These are phyloP conservation scores for Phlogophora meticulosa DNA, from an alignment of 2,888 invertebrate species.

Conservation along the genomic window DNA sequence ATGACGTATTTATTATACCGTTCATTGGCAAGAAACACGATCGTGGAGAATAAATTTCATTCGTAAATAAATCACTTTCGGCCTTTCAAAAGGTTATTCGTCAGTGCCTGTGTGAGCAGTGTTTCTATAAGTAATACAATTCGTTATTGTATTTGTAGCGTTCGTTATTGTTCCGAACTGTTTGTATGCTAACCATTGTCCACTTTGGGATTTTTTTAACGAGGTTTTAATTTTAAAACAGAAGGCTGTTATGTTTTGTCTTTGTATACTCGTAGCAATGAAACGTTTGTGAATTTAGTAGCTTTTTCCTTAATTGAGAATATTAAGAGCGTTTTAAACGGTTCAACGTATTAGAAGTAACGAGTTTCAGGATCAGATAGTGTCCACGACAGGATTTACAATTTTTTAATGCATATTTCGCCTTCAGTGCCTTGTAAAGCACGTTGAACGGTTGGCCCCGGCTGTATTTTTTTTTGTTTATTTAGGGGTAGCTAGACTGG, in stretches of 20 bases:
- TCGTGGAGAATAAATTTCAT: slow-evolving; percentile 26
- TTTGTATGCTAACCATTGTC: slow-evolving; percentile 31
- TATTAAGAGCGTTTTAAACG: slow-evolving; percentile 12
- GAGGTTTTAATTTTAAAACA: slow-evolving; percentile 14
- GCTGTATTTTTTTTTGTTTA: too few species aligned
- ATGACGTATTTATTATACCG: slow-evolving; percentile 45
- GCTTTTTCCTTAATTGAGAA: slow-evolving; percentile 6
- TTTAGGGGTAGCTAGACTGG: too few species aligned
- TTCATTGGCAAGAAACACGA: slow-evolving; percentile 40
- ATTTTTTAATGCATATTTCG: neutral
- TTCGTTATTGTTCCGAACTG: slow-evolving; percentile 14
- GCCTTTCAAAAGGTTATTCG: slow-evolving; percentile 29
- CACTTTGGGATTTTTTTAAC: slow-evolving; percentile 7
- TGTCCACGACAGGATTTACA: neutral
- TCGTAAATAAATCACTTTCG: slow-evolving; percentile 33
- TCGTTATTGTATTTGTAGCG: slow-evolving; percentile 11
- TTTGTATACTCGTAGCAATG: slow-evolving; percentile 4
- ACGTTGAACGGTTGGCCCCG: too few species aligned
- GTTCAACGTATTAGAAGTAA: neutral
- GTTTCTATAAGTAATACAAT: neutral
- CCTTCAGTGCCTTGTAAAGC: neutral
- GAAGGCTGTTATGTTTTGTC: neutral
- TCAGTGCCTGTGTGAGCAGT: slow-evolving; percentile 3
- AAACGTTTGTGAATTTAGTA: slow-evolving; percentile 5
- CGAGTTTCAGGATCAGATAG: neutral